These are phyloP conservation scores for Coilia nasus DNA, from an alignment of 2,797 vertebrate species.

Conservation along the genomic window DNA sequence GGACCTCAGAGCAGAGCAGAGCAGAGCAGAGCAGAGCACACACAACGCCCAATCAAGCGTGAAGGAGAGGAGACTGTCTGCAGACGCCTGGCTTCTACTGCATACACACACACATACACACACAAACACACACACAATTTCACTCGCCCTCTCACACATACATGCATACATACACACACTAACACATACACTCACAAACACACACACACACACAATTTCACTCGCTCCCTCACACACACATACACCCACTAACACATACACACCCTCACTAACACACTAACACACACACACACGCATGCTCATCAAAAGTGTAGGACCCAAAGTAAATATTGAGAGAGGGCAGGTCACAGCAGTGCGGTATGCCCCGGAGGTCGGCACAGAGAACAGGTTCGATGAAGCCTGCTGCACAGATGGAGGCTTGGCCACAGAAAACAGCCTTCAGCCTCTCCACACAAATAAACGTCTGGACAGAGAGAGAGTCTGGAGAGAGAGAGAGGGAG, in stretches of 20 bases:
- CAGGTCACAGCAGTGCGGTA: not conserved
- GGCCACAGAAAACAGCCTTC: not conserved
- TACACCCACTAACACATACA: not conserved
- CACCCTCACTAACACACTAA: not conserved
- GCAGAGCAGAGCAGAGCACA: too few species aligned
- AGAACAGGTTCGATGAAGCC: not conserved
- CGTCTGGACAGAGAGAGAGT: not conserved
- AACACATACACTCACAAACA: not conserved
- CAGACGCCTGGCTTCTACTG: not conserved
- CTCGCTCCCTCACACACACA: not conserved
- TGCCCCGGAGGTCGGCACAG: not conserved
- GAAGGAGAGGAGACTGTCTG: slow-evolving; percentile 2
- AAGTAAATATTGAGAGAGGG: not conserved
- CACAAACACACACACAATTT: not conserved
- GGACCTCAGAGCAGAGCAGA: not conserved
- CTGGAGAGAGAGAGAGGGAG: too few species aligned
- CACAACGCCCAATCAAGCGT: not conserved
- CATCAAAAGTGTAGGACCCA: not conserved
- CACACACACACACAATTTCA: not conserved
- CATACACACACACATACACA: not conserved
- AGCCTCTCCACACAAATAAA: not conserved
- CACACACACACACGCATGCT: not conserved
- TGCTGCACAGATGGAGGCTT: not conserved
- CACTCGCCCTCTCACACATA: not conserved
- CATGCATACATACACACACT: not conserved